Evolutionary conservation across 2,797 vertebrate species (phyloP), one percentile per base, ranked within the genome.

Genomic region (Pipistrellus nathusii): DNA sequence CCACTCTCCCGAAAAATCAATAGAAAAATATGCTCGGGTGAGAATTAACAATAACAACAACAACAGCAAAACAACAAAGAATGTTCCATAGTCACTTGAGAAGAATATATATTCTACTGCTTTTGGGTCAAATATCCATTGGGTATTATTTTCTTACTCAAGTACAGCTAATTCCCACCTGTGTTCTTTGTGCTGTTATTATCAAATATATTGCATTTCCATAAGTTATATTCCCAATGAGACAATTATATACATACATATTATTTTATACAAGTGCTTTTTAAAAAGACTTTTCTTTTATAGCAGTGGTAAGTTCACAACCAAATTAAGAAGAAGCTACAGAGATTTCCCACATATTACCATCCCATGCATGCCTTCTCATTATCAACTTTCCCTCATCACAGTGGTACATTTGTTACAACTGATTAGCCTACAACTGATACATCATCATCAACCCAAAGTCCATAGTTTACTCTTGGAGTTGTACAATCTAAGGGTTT

Each of bases 161-260:
- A 78, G 21, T 18, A 85, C 0, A 38, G 25, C 6, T 85, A 38
- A n/a, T 41, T 18, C 59, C n/a, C 25, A 66, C 72, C 62, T 38
- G 20, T 71, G 51, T 46, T 5, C 51, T 92, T 68, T 77, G 82
- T 46, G 38, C 38, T 76, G 35, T 90, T 38, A 59, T 92, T 78
- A n/a, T 38, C 35, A 85, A 77, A 77, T 85, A 92, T 38, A 69
- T 48, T 69, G 41, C 25, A 85, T 85, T 85, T 85, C 38, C 13
- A 30, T 48, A 77, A 57, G 23, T 68, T 77, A 69, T 18, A 69
- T 62, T 85, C 48, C 51, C 17, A 44, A 85, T 20, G 68, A 38
- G 68, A 69, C 23, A 85, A 76, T 68, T 85, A 68, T 53, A 85
- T 66, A 57, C 48, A 41, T 11, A 44, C 21, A 68, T 55, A 23